Evolutionary conservation across 1,140 invertebrate genomes (phyloP).

Genomic region (Neodiprion lecontei): DNA sequence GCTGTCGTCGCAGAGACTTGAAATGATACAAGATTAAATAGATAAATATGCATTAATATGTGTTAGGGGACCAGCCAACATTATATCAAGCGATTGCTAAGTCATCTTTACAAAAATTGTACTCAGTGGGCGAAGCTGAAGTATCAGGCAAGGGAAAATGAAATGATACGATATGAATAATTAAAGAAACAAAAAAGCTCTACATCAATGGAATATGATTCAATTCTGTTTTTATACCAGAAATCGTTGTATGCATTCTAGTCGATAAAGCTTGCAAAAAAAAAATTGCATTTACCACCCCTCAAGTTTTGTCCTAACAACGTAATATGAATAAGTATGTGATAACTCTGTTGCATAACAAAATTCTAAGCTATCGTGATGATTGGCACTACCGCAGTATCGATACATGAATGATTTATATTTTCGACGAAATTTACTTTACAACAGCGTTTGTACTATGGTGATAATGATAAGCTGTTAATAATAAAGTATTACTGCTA

Average conservation of each 20-base stretch:
- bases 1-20: neutral
- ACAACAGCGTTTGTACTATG: neutral
- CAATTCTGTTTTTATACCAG: neutral
- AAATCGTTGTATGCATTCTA: too few relatives aligned
- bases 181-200: neutral
- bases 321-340: too few relatives aligned
- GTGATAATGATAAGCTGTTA: neutral
- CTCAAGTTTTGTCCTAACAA: too few relatives aligned
- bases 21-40: neutral
- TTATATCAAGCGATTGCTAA: neutral
- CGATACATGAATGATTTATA: too few relatives aligned
- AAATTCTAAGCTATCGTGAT: neutral
- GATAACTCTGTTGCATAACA: too few relatives aligned
- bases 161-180: neutral
- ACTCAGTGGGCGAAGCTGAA: too few relatives aligned
- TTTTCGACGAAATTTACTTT: too few relatives aligned
- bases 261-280: too few relatives aligned
- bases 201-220: neutral
- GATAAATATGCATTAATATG: neutral
- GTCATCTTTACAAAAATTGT: neutral
- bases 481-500: neutral
- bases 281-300: too few relatives aligned
- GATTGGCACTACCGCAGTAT: neutral
- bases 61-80: slow-evolving; percentile 13
- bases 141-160: neutral